These are phyloP conservation scores for Eupithecia abbreviata DNA, from an alignment of 2,888 invertebrate genomes.

Conservation along the genomic window DNA sequence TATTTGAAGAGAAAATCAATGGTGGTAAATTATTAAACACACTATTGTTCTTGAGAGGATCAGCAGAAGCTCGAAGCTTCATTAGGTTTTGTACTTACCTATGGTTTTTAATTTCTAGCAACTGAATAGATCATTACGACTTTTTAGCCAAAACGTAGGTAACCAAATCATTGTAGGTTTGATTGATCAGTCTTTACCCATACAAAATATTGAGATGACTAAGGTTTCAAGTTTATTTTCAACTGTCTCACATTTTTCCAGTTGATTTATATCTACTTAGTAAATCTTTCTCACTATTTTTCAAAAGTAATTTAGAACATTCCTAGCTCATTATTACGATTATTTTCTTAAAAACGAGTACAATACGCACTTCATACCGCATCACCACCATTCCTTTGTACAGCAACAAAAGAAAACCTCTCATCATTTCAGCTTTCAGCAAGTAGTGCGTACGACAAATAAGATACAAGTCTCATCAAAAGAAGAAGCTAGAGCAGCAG, in stretches of 20 bases:
- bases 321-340: background rate
- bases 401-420: conserved; percentile 25
- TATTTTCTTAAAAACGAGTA: background rate
- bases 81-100: too few species aligned
- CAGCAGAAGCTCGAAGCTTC: background rate
- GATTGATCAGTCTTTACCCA: too few species aligned
- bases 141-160: too few species aligned
- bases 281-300: too few species aligned
- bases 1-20: conserved; percentile 7
- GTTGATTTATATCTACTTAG: too few species aligned
- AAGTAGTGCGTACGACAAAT: conserved; percentile 62
- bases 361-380: background rate
- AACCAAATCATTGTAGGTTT: too few species aligned
- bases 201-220: too few species aligned
- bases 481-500: conserved; percentile 73
- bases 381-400: background rate
- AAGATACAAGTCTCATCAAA: conserved; percentile 74
- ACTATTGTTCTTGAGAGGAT: background rate
- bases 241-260: too few species aligned
- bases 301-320: too few species aligned
- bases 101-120: too few species aligned
- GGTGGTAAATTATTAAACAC: background rate
- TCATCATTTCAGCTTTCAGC: conserved; percentile 29
- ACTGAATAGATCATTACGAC: too few species aligned
- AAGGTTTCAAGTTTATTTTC: too few species aligned